Base-by-base conservation (phyloP, 2,888 invertebrate genomes). In the Ectemnius continuus region DNA sequence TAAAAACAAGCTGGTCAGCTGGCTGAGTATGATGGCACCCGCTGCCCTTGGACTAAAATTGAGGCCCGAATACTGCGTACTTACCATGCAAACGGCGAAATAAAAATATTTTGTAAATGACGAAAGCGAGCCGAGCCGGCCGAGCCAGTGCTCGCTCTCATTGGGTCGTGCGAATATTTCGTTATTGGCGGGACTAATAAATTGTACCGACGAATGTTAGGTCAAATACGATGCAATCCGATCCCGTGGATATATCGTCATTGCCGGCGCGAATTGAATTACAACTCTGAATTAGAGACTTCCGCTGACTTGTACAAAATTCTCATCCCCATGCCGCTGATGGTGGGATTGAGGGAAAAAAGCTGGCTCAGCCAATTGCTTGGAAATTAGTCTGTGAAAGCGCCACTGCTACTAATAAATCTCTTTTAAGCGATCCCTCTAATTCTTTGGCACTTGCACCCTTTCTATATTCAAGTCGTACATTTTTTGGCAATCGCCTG, bases 1-100 rank as follows among this genome's bases (percentile, higher is more conserved):
- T 16, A 52, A 52, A 52, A 90, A 91, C 73, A 88, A 86, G 82
- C 75, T 91, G 66, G 88, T 90, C 61, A 91, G 90, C 61, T 91
- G 91, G 90, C 72, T 91, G 59, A 91, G 91, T 69, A 79, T 81
- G 14, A 84, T 89, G 14, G 87, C 87, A 2, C 79, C 88, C 11
- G 85, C 85, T 14, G 88, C 89, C 0, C 76, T 90, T 28, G 84
- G 84, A 56, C 79, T 91, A 18, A 83, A 85, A 69, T 47, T 90
- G 63, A 74, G 67, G 14, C 72, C 82, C 56, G 87, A 88, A 56
- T 91, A 91, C 61, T 87, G 78, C 63, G 58, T 83, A 47, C 68
- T 90, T 46, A 89, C 90, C 26, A 16, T 74, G 14, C 75, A 61
- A 23, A 57, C 6, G 16, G 4, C 8, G 36, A 36, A 36, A 36